Base-by-base conservation (phyloP, 2,113 vertebrate species). In the Charina bottae region DNA sequence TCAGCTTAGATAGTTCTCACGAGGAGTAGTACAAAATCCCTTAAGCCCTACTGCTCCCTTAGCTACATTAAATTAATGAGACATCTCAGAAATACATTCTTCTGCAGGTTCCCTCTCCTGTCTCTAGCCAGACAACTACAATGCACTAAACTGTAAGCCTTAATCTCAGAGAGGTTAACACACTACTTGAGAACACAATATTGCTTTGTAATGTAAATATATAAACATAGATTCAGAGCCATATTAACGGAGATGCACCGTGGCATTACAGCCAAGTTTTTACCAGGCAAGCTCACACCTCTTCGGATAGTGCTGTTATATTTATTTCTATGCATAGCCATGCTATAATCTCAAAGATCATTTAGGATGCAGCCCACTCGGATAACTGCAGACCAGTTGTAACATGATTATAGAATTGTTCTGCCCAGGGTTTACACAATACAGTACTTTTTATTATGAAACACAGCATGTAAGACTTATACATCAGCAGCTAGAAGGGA, bases 61-160 rank as follows among this genome's bases (percentile, higher is more conserved):
- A 91, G 93, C 92, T 93, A 88, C 93, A 94, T 96, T 96, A 96
- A 95, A 96, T 96, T 94, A 97, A 97, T 93, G 94, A 97, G 91
- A 94, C 93, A 92, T 95, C 94, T 96, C 83, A 88, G 95, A 93
- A 91, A 93, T 90, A 93, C 93, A 91, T 88, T 96, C 88, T 95
- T 94, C 85, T 91, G 59, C 91, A 90, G 89, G 88, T 88, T 78
- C 93, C 59, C 26, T 8, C 68, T 6, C 93, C 94, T 93, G 91
- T 95, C 93, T 96, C 92, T 91, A 96, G 93, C 59, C 2, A 19
- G 95, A 95, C 94, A 96, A 95, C 96, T 95, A 95, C 94, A 94
- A 95, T 93, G 94, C 94, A 91, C 96, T 93, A 90, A 96, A 95
- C 84, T 94, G 94, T 93, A 93, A 96, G 95, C 83, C 86, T 0